phyloP scores from a whole-genome alignment of 2,113 vertebrate species.

The Shinisaurus crocodilurus region DNA sequence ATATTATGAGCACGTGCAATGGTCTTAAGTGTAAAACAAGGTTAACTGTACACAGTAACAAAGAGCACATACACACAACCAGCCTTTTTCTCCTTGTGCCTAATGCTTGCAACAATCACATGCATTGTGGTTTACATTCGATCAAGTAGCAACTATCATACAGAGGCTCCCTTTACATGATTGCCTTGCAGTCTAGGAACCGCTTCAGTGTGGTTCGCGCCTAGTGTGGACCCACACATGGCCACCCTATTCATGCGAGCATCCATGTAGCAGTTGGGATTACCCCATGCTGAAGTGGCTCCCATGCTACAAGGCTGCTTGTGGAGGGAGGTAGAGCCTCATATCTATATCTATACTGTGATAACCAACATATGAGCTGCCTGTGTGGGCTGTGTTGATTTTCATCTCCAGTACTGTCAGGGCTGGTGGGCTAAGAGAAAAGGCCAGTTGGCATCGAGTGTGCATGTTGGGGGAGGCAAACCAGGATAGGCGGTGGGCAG shows the following conservation, averaged over 20 bases:
- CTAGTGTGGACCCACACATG: neutral
- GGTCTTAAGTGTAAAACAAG: slow-evolving; percentile 15
- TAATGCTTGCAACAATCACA: too few relatives aligned
- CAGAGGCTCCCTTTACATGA: neutral
- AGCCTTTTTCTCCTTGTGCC: too few relatives aligned
- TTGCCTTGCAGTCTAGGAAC: neutral
- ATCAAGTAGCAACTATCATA: too few relatives aligned
- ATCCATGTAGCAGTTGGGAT: neutral
- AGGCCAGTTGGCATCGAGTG: neutral
- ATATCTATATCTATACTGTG: neutral
- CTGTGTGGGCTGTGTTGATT: too few relatives aligned
- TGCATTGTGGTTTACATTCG: too few relatives aligned
- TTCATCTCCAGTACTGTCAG: too few relatives aligned
- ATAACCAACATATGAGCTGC: too few relatives aligned
- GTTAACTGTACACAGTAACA: neutral
- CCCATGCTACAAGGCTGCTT: too few relatives aligned
- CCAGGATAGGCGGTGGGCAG: too few relatives aligned
- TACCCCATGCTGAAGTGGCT: neutral
- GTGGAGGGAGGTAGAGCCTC: neutral
- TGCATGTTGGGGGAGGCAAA: neutral
- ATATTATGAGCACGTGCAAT: neutral
- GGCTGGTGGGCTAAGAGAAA: too few relatives aligned
- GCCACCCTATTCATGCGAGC: neutral
- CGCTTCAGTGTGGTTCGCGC: neutral
- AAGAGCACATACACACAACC: neutral